Conservation (phyloP, 1,140 invertebrate species). For the Apis cerana region DNA sequence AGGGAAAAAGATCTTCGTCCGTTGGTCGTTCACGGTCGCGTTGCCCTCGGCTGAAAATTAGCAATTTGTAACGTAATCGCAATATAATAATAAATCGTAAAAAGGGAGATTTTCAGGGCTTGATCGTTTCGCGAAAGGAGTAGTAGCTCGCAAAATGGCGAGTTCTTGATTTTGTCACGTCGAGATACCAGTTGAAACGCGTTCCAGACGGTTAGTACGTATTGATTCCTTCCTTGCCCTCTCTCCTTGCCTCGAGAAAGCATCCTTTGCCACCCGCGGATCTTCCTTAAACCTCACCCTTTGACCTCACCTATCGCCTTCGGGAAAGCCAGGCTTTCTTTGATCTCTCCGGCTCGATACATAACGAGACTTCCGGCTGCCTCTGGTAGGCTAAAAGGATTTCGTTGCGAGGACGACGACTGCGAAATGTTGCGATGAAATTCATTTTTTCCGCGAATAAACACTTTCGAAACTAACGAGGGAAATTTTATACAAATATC, state of each 20-base stretch:
- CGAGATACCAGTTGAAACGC: conserved; percentile 55
- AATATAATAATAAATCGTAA: too few relatives aligned
- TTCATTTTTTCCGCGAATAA: neutral
- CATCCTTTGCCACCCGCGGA: conserved; percentile 40
- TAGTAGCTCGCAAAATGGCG: neutral
- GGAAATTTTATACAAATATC: neutral
- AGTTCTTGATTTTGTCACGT: conserved; percentile 44
- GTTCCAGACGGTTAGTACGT: conserved; percentile 67
- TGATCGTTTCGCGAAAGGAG: neutral
- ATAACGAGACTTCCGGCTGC: conserved; percentile 40
- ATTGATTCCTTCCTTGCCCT: conserved; percentile 64
- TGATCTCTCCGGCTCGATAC: conserved; percentile 50
- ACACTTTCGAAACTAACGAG: neutral
- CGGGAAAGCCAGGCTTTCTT: conserved; percentile 18
- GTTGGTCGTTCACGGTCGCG: neutral
- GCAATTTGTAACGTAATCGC: neutral
- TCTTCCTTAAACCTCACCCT: conserved; percentile 48
- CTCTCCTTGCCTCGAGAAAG: conserved; percentile 43
- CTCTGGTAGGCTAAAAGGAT: conserved; percentile 40
- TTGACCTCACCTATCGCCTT: conserved; percentile 21
- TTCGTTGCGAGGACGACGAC: neutral
- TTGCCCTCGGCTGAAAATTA: neutral
- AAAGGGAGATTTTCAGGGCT: neutral
- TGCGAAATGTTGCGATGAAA: neutral
- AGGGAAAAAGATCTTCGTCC: neutral